These are phyloP conservation scores for Podarcis muralis DNA, from an alignment of 2,113 vertebrate genomes.

Conservation along the genomic window DNA sequence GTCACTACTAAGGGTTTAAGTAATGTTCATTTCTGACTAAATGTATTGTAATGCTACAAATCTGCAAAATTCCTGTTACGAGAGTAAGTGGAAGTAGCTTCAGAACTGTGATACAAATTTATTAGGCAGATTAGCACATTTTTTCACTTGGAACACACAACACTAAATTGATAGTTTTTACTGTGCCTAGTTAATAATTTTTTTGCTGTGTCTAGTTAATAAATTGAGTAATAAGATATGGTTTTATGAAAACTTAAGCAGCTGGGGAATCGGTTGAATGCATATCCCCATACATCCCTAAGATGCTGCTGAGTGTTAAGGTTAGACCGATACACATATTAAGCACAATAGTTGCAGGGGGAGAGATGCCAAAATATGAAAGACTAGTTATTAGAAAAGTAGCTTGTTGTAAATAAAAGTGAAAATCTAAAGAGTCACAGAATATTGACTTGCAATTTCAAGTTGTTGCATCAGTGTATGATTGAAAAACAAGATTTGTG, in stretches of 20 bases:
- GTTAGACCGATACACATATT: conserved; percentile 44
- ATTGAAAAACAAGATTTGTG: neutral
- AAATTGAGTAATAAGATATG: conserved; percentile 19
- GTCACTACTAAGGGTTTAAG: neutral
- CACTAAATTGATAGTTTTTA: conserved; percentile 2
- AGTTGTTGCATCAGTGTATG: neutral
- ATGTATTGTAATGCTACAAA: conserved; percentile 6
- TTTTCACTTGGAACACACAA: neutral
- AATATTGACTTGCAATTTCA: conserved; percentile 3
- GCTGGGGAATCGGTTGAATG: neutral
- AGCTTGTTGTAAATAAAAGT: neutral
- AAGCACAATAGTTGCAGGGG: conserved; percentile 27
- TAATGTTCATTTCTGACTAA: conserved; percentile 33
- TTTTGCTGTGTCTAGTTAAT: conserved; percentile 20
- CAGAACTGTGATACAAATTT: neutral
- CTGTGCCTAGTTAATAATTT: conserved; percentile 18
- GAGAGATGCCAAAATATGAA: neutral
- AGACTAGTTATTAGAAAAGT: conserved; percentile 24
- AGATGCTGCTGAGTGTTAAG: neutral
- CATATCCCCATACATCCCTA: neutral
- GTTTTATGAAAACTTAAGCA: neutral
- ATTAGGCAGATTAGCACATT: neutral
- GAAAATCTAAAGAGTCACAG: neutral
- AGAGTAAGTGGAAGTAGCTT: neutral
- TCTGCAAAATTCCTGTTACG: neutral